Conservation (phyloP, 2,113 vertebrate genomes). For the Beaufortia kweichowensis region DNA sequence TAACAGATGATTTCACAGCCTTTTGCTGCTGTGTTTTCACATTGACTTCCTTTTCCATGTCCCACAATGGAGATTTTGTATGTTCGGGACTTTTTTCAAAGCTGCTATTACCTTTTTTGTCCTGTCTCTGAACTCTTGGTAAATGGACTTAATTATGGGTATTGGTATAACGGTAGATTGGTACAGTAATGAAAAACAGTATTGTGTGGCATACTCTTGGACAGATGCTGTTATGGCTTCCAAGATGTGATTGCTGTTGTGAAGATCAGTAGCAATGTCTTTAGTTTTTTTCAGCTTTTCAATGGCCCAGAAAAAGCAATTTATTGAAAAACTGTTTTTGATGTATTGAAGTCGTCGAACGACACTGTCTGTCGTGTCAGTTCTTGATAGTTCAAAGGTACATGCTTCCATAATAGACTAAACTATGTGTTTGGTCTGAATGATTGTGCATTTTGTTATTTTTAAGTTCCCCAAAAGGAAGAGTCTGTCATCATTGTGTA, state of each 20-base stretch:
- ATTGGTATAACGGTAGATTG: not conserved
- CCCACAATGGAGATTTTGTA: not conserved
- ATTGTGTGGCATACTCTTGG: not conserved
- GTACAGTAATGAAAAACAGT: not conserved
- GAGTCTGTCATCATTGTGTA: too few species aligned
- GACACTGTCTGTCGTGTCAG: too few species aligned
- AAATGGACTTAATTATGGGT: conserved; percentile 4
- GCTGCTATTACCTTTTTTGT: conserved; percentile 14
- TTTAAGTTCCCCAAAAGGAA: too few species aligned
- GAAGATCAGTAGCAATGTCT: not conserved
- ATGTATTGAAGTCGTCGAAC: too few species aligned
- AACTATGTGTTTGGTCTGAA: too few species aligned
- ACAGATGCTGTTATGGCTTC: conserved; percentile 14
- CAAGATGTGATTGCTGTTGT: conserved; percentile 40
- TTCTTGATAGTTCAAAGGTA: too few species aligned
- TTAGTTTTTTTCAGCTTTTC: not conserved
- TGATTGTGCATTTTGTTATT: too few species aligned
- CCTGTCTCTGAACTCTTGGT: not conserved
- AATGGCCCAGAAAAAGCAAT: not conserved
- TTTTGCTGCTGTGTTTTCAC: not conserved
- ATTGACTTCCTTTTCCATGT: not conserved
- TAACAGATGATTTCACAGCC: not conserved
- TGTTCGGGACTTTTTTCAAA: conserved; percentile 14
- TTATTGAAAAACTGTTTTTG: not conserved
- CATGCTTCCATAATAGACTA: too few species aligned